Conservation (phyloP, 2,113 vertebrate species). For the Procavia capensis region DNA sequence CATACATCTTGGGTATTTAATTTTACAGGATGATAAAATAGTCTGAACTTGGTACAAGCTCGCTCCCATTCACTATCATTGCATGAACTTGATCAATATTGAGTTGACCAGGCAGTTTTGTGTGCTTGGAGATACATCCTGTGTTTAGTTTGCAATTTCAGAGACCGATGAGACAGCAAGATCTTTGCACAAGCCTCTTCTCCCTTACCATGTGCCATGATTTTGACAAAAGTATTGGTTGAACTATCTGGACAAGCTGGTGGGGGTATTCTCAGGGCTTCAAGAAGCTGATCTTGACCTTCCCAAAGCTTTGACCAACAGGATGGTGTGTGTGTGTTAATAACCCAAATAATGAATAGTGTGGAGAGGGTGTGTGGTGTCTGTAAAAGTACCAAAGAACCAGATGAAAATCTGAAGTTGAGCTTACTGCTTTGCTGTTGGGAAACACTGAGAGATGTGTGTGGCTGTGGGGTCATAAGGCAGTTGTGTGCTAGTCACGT, state of each 20-base stretch:
- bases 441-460: background rate
- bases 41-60: background rate
- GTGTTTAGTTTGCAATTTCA: background rate
- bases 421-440: background rate
- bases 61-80: background rate
- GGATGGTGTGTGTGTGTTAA: background rate
- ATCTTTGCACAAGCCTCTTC: background rate
- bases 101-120: background rate
- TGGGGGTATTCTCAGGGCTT: background rate
- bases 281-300: background rate
- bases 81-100: background rate
- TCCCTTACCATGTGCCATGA: background rate
- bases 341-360: background rate
- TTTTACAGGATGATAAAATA: background rate
- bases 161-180: background rate
- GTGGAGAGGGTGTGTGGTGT: background rate
- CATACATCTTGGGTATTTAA: background rate
- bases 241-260: background rate
- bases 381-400: background rate
- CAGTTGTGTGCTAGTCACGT: background rate
- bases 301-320: background rate
- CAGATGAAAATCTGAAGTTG: background rate
- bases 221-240: background rate
- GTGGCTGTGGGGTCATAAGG: background rate
- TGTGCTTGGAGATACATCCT: background rate